Evolutionary conservation across 2,113 vertebrate genomes (phyloP).

Genomic region (Cinclus mexicanus): DNA sequence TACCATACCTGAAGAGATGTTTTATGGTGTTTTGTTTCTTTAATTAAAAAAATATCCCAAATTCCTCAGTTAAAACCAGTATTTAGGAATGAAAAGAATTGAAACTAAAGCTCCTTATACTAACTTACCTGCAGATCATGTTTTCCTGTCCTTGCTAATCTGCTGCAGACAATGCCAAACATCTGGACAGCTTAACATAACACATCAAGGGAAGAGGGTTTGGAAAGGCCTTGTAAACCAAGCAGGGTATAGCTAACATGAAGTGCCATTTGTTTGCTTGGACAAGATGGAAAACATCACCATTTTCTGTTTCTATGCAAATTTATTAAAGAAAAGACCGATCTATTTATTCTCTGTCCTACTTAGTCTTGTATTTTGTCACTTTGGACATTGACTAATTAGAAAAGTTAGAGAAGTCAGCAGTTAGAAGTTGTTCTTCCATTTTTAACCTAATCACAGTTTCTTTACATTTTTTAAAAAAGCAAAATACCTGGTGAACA

Average conservation of each 20-base stretch:
- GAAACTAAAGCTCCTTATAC: not conserved
- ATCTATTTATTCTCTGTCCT: not conserved
- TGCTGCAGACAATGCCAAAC: not conserved
- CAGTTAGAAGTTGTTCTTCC: not conserved
- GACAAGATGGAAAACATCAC: not conserved
- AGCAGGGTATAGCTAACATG: not conserved
- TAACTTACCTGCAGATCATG: not conserved
- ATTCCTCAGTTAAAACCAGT: not conserved
- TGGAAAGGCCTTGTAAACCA: not conserved
- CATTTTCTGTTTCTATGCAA: not conserved
- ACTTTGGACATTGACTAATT: not conserved
- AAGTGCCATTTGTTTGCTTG: not conserved
- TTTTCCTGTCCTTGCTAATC: not conserved
- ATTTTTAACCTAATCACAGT: not conserved
- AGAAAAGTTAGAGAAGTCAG: not conserved
- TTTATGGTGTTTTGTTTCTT: not conserved
- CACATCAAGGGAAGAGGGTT: not conserved
- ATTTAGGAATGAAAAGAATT: not conserved
- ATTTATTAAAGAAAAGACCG: not conserved
- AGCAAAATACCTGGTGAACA: not conserved
- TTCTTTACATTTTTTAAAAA: not conserved
- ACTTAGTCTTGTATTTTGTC: not conserved
- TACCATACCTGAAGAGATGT: not conserved
- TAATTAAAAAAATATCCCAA: not conserved
- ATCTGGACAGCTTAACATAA: not conserved